Conservation (phyloP, 2,797 vertebrate genomes). For the Cynopterus sphinx region DNA sequence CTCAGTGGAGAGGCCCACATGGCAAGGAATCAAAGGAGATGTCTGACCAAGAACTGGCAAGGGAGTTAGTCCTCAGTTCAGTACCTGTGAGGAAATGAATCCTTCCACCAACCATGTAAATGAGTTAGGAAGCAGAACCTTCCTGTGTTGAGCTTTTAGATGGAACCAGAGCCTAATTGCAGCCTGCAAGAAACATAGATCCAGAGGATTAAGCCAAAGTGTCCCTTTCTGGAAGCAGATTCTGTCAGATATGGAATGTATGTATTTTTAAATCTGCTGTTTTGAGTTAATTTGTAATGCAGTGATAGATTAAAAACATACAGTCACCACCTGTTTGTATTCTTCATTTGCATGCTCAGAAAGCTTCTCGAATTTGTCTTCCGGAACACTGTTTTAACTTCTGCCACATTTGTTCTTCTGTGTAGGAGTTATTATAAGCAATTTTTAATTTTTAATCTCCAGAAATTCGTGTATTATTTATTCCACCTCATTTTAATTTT, state of each 20-base stretch:
- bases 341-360: neutral
- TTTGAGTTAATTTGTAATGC: neutral
- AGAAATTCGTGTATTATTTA: neutral
- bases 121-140: neutral
- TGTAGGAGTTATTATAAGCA: neutral
- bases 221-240: neutral
- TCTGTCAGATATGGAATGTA: neutral
- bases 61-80: neutral
- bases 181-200: neutral
- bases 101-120: neutral
- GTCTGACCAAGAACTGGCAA: neutral
- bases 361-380: neutral
- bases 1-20: neutral
- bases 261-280: neutral
- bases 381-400: neutral
- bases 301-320: neutral
- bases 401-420: neutral
- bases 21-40: neutral
- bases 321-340: neutral
- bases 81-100: neutral
- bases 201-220: neutral
- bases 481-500: neutral
- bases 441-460: neutral
- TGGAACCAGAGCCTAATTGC: neutral
- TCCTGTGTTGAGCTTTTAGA: neutral